These are phyloP conservation scores for Heliocidaris erythrogramma DNA, from an alignment of 35 echinoderm and acorn worm genomes.

Conservation along the genomic window DNA sequence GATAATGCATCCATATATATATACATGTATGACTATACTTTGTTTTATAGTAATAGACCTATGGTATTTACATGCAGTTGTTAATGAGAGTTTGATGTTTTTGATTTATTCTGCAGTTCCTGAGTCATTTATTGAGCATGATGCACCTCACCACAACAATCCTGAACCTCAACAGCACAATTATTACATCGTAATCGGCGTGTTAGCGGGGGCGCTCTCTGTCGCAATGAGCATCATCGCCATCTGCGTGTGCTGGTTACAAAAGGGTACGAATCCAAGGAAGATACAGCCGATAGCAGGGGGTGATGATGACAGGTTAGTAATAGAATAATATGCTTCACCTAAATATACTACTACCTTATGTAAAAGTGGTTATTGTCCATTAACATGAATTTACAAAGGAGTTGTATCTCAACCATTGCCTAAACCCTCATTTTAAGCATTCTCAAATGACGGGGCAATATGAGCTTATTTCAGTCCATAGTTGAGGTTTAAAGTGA, in stretches of 20 bases:
- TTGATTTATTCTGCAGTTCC: background rate
- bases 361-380: no score
- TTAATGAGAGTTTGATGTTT: background rate
- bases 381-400: no score
- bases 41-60: no score
- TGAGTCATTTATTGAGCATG: constrained; percentile 22
- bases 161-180: background rate
- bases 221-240: constrained; percentile 44
- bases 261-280: constrained; percentile 25
- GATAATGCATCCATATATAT: no score
- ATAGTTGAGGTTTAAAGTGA: no score
- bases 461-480: no score
- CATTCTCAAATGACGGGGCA: no score
- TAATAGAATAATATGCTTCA: background rate
- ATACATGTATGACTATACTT: no score
- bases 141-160: constrained; percentile 25
- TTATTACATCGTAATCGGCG: constrained; percentile 43
- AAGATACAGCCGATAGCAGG: constrained; percentile 28
- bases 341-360: no score
- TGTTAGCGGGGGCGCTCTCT: constrained; percentile 20
- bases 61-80: no score
- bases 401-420: no score
- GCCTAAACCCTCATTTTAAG: no score
- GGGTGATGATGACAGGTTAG: constrained; percentile 45
- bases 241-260: constrained; percentile 42